phyloP scores from a whole-genome alignment of 1,140 invertebrate genomes.

The Diabrotica virgifera region DNA sequence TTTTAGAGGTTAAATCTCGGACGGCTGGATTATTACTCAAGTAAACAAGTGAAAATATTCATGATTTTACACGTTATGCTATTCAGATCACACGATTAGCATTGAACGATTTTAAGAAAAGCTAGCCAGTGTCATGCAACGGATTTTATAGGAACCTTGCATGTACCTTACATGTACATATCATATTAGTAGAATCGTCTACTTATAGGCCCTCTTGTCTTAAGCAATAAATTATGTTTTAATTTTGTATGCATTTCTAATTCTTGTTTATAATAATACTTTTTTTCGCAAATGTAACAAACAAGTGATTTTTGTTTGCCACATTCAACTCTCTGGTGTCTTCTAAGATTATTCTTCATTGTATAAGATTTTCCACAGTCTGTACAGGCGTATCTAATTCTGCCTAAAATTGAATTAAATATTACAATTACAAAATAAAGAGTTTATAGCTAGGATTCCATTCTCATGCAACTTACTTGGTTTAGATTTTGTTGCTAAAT shows the following conservation, averaged over 20 bases:
- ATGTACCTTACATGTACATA: too few species aligned
- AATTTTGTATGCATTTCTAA: conserved; percentile 36
- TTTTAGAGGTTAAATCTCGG: too few species aligned
- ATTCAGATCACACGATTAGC: too few species aligned
- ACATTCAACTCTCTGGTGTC: conserved; percentile 62
- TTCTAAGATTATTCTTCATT: conserved; percentile 58
- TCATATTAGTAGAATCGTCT: too few species aligned
- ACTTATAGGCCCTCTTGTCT: background rate
- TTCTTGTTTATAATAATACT: conserved; percentile 43
- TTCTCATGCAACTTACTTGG: background rate
- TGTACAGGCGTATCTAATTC: conserved; percentile 11
- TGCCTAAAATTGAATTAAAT: conserved; percentile 5
- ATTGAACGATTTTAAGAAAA: too few species aligned
- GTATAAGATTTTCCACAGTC: conserved; percentile 65
- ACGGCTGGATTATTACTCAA: too few species aligned
- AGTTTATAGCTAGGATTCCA: background rate
- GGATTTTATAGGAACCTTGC: too few species aligned
- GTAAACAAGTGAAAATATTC: too few species aligned
- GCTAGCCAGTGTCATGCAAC: too few species aligned
- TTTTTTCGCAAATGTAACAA: conserved; percentile 47
- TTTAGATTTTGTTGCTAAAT: background rate
- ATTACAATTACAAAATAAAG: background rate
- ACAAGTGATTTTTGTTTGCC: conserved; percentile 52
- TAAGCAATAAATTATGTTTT: conserved; percentile 25
- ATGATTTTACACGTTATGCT: too few species aligned